Conservation (phyloP, 2,888 invertebrate genomes). For the Desoria tigrina region DNA sequence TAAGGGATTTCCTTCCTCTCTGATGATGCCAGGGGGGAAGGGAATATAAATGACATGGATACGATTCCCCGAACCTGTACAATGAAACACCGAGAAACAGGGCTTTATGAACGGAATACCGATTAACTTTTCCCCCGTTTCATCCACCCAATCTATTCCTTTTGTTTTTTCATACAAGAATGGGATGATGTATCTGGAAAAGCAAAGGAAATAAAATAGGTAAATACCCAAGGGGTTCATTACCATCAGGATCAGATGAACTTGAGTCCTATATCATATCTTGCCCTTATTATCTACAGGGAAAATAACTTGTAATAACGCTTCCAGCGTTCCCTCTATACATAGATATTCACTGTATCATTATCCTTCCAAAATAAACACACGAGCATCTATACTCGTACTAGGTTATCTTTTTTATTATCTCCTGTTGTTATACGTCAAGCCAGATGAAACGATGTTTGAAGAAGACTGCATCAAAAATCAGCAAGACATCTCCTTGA, state of each 20-base stretch:
- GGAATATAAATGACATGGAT: slow-evolving; percentile 9
- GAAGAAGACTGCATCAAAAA: slow-evolving; percentile 13
- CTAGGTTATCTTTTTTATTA: neutral
- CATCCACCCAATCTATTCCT: neutral
- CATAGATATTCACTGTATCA: too few species aligned
- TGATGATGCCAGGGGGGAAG: neutral
- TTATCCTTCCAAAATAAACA: too few species aligned
- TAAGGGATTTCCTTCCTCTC: slow-evolving; percentile 20
- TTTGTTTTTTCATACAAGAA: neutral
- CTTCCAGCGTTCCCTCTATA: too few species aligned
- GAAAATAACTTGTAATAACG: too few species aligned
- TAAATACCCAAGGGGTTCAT: slow-evolving; percentile 20
- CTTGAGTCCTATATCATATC: neutral
- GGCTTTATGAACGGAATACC: slow-evolving; percentile 2
- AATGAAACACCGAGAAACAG: neutral
- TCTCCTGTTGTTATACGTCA: neutral
- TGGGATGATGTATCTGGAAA: neutral
- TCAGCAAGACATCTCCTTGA: slow-evolving; percentile 17
- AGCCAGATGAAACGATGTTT: neutral
- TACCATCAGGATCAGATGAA: slow-evolving; percentile 23
- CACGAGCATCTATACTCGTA: neutral
- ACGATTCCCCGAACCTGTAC: neutral
- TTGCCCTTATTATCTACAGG: neutral
- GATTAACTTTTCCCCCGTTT: neutral
- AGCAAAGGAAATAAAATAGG: neutral